Base-by-base conservation (phyloP, 2,888 invertebrate genomes). In the Melinopterus prodromus region DNA sequence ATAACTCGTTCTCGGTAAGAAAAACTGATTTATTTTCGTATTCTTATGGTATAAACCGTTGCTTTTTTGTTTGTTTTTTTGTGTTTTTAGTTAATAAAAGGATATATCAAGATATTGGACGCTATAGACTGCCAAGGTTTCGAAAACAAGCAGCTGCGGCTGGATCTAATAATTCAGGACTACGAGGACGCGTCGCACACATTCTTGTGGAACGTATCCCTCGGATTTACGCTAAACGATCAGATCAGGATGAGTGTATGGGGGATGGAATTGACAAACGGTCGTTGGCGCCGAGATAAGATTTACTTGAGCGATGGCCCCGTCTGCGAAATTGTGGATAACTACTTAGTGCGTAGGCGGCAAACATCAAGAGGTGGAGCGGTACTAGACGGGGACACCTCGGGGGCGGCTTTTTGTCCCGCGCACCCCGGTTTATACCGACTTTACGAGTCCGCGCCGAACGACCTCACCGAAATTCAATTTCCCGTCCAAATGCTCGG, bases 401-500 rank as follows among this genome's bases (percentile, higher is more conserved):
- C 53, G 53, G 2, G 53, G 7, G 53, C 12, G 7, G 53, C 12
- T 78, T 77, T 80, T 16, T 82, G 82, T 77, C 82, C 82, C 16
- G 71, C 80, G 71, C 77, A 75, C 7, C 79, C 77, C 15, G 82
- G 82, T 69, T 69, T 72, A 69, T 82, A 82, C 71, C 77, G 78
- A 72, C 79, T 82, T 79, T 77, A 82, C 80, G 77, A 80, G 38
- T 82, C 79, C 69, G 53, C 78, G 26, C 80, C 80, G 16, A 79
- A 12, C 53, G 12, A 81, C 77, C 81, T 82, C 36, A 72, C 78
- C 71, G 80, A 76, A 76, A 80, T 82, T 77, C 77, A 81, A 79
- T 80, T 81, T 76, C 82, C 82, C 53, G 80, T 78, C 37, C 79
- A 82, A 78, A 77, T 80, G 79, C 78, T 82, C 37, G 82, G 82